Base-by-base conservation (phyloP, 2,888 invertebrate genomes). In the Koerneria pararmatus region DNA sequence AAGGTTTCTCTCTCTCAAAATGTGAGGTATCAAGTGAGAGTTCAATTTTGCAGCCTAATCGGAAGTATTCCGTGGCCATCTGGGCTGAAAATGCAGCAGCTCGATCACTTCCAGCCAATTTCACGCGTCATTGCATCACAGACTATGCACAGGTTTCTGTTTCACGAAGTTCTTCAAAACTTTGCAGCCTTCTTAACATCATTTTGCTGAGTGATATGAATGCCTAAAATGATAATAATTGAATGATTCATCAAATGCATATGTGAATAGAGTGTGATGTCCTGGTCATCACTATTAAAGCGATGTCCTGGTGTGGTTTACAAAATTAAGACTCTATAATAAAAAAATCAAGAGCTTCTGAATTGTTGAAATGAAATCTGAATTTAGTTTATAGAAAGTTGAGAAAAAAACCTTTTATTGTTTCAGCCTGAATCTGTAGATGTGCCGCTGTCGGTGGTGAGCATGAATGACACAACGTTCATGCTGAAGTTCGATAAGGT, bases 21-120 rank as follows among this genome's bases (percentile, higher is more conserved):
- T n/a, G n/a, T n/a, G n/a, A n/a, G n/a, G n/a, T n/a, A n/a, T n/a
- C n/a, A n/a, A 35, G 15, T 37, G 11, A 11, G 8, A 56, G 22
- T 1, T 0, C 8, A 8, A 8, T 1, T 66, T 72, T 74, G 57
- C 70, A 80, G 78, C 82, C 82, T n/a, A 82, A 82, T 69, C 74
- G 82, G 6, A 82, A 82, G 68, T 82, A 82, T 62, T 67, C 78
- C 15, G 82, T 81, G 22, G 75, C 75, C 2, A 73, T 82, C 15
- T 82, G 82, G 82, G 82, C 80, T 19, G 78, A 80, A 65, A 82
- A 81, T 63, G 72, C 65, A 1, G 82, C 80, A 1, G 82, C 82
- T 5, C 51, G 69, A 57, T 76, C 76, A 19, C 66, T 57, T 34
- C 68, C 78, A 27, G 71, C 73, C 5, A 49, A 70, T 19, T 79